These are phyloP conservation scores for Eristalis pertinax DNA, from an alignment of 2,888 invertebrate species.

Conservation along the genomic window DNA sequence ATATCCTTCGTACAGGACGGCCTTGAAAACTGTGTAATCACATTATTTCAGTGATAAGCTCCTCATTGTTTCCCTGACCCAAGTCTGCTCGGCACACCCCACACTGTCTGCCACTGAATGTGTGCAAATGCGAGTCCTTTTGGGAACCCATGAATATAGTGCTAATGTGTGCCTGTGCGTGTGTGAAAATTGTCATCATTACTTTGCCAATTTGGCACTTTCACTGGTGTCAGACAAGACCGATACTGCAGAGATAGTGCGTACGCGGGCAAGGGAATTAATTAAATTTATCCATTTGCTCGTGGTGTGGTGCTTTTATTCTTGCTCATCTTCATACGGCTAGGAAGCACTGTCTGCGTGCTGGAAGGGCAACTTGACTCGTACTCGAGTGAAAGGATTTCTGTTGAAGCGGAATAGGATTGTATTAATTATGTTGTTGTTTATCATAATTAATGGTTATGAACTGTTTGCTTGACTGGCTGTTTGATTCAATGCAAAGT, in stretches of 20 bases:
- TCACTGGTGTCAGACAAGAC: slow-evolving; percentile 30
- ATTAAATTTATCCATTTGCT: slow-evolving; percentile 48
- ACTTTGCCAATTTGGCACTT: slow-evolving; percentile 57
- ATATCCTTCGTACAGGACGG: not conserved
- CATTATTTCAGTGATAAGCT: slow-evolving; percentile 8
- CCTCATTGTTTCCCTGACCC: not conserved
- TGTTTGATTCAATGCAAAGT: not conserved
- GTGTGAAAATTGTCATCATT: slow-evolving; percentile 48
- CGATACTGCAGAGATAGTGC: slow-evolving; percentile 28
- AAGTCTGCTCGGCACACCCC: not conserved
- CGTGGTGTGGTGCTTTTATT: slow-evolving; percentile 1
- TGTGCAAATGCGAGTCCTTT: slow-evolving; percentile 6
- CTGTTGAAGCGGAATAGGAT: not conserved
- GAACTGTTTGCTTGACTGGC: not conserved
- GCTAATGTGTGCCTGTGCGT: slow-evolving; percentile 38
- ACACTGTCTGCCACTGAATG: not conserved
- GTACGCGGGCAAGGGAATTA: slow-evolving; percentile 23
- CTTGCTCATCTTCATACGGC: not conserved
- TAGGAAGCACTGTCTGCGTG: not conserved
- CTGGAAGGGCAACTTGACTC: not conserved
- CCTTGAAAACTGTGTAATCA: slow-evolving; percentile 30
- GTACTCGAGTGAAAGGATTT: not conserved
- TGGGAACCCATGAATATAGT: slow-evolving; percentile 37
- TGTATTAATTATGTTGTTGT: not conserved
- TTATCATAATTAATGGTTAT: not conserved